These are phyloP conservation scores for Sebastes paucispinis DNA, from an alignment of 2,797 vertebrate species.

Conservation along the genomic window DNA sequence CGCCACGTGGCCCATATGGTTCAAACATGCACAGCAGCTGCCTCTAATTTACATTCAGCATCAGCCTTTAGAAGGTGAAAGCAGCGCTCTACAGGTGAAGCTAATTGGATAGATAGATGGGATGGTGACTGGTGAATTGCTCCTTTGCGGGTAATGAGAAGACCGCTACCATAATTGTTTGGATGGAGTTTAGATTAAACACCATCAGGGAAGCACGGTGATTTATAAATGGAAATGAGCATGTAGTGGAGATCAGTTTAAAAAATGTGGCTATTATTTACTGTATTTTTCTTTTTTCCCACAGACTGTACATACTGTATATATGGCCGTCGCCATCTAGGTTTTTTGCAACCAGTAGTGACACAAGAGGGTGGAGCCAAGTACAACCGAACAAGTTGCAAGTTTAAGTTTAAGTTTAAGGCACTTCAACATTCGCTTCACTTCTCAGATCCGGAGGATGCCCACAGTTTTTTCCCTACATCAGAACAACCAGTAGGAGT, in stretches of 20 bases:
- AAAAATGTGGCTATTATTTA: neutral
- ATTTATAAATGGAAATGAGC: neutral
- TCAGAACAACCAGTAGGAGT: neutral
- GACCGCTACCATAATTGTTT: neutral
- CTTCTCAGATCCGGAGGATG: too few species aligned
- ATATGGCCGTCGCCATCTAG: too few species aligned
- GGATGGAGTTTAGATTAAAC: neutral
- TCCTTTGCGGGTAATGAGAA: neutral
- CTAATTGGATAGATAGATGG: conserved; percentile 16
- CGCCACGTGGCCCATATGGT: neutral
- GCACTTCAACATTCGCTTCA: too few species aligned
- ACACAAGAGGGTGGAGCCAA: too few species aligned
- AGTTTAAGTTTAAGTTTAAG: too few species aligned
- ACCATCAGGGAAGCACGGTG: neutral
- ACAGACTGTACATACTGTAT: too few species aligned
- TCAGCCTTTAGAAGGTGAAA: conserved; percentile 1
- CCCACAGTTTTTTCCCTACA: too few species aligned
- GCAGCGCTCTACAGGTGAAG: neutral
- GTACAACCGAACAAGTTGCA: too few species aligned
- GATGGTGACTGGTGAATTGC: neutral
- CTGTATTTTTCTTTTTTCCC: neutral
- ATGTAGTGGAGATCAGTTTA: neutral
- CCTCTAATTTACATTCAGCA: conserved; percentile 9
- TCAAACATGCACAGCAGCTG: neutral
- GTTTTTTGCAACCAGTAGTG: too few species aligned